Percentiles rank a stretch among this genome's conserved stretches.
Conservation (phyloP, 2,888 invertebrate genomes). For the Aphrophora alni region DNA sequence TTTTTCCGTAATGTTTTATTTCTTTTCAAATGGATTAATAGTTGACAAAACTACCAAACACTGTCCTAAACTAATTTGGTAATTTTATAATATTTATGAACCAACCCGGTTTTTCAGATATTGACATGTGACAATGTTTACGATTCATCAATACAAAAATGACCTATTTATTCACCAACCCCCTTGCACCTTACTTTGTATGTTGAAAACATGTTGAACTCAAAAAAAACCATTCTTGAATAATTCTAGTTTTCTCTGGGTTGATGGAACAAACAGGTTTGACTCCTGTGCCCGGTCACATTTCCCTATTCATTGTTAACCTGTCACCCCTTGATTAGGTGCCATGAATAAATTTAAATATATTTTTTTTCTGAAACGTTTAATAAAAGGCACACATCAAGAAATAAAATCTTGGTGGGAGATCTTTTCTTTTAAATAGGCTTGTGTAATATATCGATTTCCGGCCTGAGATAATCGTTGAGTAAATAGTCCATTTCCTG, state of each 20-base stretch:
- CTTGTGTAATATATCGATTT: neutral
- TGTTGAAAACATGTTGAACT: neutral
- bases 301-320: conserved; percentile 6
- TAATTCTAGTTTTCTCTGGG: neutral
- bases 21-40: too few species aligned
- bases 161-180: neutral
- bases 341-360: conserved; percentile 9
- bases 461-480: neutral
- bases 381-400: neutral
- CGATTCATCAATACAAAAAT: neutral
- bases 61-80: too few species aligned
- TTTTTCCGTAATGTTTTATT: too few species aligned
- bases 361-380: neutral
- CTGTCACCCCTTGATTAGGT: neutral
- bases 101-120: too few species aligned
- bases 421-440: conserved; percentile 2
- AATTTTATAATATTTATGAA: too few species aligned
- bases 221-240: neutral
- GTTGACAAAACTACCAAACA: too few species aligned
- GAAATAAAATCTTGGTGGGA: neutral
- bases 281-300: neutral
- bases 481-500: neutral
- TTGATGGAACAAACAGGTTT: neutral
- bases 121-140: neutral
- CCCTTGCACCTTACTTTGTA: neutral